Evolutionary conservation across 2,888 invertebrate genomes (phyloP).

Genomic region (Agrochola macilenta): DNA sequence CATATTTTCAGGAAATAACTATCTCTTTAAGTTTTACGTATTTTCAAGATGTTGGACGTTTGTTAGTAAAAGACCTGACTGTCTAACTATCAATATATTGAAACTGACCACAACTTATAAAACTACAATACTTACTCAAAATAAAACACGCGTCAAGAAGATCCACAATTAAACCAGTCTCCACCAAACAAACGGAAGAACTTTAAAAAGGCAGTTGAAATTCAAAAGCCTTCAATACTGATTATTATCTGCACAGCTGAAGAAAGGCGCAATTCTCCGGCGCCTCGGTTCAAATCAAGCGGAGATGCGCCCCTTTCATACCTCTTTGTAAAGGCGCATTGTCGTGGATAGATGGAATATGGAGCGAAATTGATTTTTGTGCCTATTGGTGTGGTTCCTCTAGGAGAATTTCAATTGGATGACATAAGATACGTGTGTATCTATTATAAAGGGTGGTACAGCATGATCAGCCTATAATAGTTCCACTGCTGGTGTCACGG

Average conservation of each 20-base stretch:
- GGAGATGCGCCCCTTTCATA: conserved; percentile 69
- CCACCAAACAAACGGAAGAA: conserved; percentile 16
- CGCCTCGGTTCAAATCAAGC: conserved; percentile 70
- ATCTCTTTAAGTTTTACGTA: neutral
- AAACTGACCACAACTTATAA: neutral
- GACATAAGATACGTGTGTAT: neutral
- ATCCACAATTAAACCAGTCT: conserved; percentile 11
- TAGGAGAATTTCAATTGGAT: conserved; percentile 32
- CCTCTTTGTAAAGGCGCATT: conserved; percentile 74
- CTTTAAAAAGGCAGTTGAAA: conserved; percentile 45
- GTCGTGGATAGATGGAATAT: conserved; percentile 53
- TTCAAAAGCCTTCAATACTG: conserved; percentile 57
- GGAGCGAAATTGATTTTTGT: conserved; percentile 40
- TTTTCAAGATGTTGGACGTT: neutral
- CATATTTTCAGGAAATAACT: neutral
- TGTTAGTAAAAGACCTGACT: neutral
- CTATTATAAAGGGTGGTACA: neutral
- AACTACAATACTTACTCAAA: neutral
- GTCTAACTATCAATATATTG: neutral
- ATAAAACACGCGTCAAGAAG: neutral
- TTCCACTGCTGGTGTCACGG: too few species aligned
- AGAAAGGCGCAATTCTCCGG: conserved; percentile 59
- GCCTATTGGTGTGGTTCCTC: conserved; percentile 51
- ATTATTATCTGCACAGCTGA: conserved; percentile 66
- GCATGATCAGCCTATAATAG: too few species aligned